phyloP scores from a whole-genome alignment of 2,888 invertebrate species.

The Ormyrus nitidulus region DNA sequence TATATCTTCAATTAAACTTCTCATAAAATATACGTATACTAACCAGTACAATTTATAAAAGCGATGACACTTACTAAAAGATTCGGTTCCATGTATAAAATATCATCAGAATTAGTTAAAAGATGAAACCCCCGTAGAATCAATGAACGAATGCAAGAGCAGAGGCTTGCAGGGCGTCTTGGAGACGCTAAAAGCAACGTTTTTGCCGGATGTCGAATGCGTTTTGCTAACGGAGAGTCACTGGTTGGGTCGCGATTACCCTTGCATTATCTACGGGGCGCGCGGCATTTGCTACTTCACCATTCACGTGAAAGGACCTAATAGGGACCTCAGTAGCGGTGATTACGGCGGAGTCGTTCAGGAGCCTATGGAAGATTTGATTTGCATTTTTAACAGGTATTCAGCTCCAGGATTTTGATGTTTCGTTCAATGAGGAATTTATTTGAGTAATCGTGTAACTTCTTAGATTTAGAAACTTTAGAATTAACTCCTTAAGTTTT shows the following conservation, averaged over 20 bases:
- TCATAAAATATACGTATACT: too few species aligned
- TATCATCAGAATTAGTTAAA: too few species aligned
- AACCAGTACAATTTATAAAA: too few species aligned
- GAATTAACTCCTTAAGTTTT: too few species aligned
- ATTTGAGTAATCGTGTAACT: too few species aligned
- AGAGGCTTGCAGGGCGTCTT: conserved; percentile 65
- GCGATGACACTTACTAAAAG: too few species aligned
- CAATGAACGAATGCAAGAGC: conserved; percentile 73
- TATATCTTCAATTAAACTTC: too few species aligned
- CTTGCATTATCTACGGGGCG: conserved; percentile 75
- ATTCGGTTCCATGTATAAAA: too few species aligned
- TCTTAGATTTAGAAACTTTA: too few species aligned
- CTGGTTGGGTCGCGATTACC: conserved; percentile 75
- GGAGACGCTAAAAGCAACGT: conserved; percentile 71
- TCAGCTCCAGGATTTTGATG: too few species aligned
- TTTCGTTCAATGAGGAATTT: too few species aligned
- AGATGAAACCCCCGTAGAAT: conserved; percentile 62
- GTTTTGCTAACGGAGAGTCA: conserved; percentile 73
- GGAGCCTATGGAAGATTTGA: conserved; percentile 74
- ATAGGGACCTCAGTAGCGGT: conserved; percentile 60
- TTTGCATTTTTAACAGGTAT: conserved; percentile 66
- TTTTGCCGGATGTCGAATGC: conserved; percentile 72
- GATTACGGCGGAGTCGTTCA: conserved; percentile 63
- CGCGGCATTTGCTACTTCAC: conserved; percentile 70
- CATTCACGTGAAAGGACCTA: conserved; percentile 58